A percentile compares a stretch with the other conserved stretches of the same genome.
These are phyloP conservation scores for Oreochromis spilurus DNA, from an alignment of 2,113 vertebrate species.

Conservation along the genomic window DNA sequence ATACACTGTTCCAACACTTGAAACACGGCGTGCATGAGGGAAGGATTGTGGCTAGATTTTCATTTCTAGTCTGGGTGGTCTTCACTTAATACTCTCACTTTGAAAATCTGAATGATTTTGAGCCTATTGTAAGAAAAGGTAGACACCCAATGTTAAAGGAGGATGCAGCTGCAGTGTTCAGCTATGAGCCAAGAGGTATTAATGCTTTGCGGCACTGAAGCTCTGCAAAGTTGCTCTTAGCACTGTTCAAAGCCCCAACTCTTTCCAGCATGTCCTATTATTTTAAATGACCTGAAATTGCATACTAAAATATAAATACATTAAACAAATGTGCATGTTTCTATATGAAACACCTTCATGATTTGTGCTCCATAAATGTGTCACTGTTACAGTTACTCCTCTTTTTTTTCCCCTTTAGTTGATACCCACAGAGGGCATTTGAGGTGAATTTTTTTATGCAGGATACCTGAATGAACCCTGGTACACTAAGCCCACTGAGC, in stretches of 20 bases:
- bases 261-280: not conserved
- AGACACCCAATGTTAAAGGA: not conserved
- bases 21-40: not conserved
- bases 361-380: not conserved
- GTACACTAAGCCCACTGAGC: constrained; percentile 31
- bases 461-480: constrained; percentile 21
- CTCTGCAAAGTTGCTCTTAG: not conserved
- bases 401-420: not conserved
- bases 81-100: not conserved
- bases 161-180: not conserved
- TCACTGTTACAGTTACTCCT: not conserved
- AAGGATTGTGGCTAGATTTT: not conserved
- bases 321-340: not conserved
- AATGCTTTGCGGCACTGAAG: not conserved
- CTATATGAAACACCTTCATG: not conserved
- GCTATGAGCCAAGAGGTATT: not conserved
- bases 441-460: constrained; percentile 23
- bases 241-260: not conserved
- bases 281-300: not conserved
- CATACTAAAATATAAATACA: not conserved
- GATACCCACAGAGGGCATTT: not conserved
- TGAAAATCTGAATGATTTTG: not conserved
- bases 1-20: not conserved
- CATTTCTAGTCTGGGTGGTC: not conserved
- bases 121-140: not conserved